Percentiles rank a stretch among this genome's conserved stretches.
phyloP scores from a whole-genome alignment of 2,113 vertebrate species.

The Pitta sordida region DNA sequence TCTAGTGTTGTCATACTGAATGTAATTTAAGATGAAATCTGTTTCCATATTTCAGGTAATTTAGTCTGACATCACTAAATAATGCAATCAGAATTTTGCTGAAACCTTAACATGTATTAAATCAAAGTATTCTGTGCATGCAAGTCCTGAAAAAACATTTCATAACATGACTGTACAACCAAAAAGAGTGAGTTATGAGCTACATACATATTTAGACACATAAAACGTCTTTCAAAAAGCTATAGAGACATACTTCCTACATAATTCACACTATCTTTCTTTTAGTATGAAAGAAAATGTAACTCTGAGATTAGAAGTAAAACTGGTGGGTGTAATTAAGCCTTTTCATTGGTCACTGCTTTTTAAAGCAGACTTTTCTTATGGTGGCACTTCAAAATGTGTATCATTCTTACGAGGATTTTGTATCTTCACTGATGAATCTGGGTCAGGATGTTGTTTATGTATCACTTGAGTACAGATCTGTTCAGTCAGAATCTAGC shows the following conservation, averaged over 20 bases:
- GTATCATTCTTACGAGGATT: constrained; percentile 89
- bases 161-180: background rate
- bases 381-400: background rate
- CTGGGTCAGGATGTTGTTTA: constrained; percentile 96
- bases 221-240: background rate
- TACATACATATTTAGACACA: background rate
- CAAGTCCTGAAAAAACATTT: constrained; percentile 29
- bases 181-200: background rate
- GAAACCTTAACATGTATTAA: constrained; percentile 77
- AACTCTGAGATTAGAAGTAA: background rate
- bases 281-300: background rate
- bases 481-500: constrained; percentile 93
- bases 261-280: background rate
- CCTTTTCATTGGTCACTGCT: background rate
- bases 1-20: constrained; percentile 28
- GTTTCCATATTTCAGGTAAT: constrained; percentile 74
- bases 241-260: background rate
- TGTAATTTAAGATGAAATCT: constrained; percentile 77
- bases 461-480: constrained; percentile 97
- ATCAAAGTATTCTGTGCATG: constrained; percentile 54
- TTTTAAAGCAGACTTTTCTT: background rate
- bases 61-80: constrained; percentile 79
- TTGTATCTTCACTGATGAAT: constrained; percentile 95
- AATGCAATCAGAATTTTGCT: constrained; percentile 77
- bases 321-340: background rate